Percentiles rank a stretch among this genome's conserved stretches.
These are phyloP conservation scores for Terrapene triunguis DNA, from an alignment of 2,113 vertebrate species.

Conservation along the genomic window DNA sequence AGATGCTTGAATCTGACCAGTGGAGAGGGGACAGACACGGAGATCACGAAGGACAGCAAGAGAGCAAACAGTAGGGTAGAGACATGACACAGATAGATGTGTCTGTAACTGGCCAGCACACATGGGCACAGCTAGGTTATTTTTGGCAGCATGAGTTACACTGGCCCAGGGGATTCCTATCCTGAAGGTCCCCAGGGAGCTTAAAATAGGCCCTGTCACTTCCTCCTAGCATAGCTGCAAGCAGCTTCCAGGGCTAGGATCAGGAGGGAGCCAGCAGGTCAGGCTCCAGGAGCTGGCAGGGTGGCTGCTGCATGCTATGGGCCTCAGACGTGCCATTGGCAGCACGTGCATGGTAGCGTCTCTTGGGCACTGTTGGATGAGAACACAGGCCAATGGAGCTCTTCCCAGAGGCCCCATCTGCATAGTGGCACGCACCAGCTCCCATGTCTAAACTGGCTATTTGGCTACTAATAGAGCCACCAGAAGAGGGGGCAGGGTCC, in stretches of 20 bases:
- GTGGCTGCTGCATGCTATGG: background rate
- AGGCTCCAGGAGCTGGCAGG: background rate
- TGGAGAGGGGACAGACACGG: background rate
- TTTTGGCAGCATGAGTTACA: conserved; percentile 65
- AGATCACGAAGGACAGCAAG: background rate
- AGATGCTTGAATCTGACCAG: background rate
- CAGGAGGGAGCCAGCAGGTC: background rate
- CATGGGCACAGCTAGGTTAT: conserved; percentile 4
- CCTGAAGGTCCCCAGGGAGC: conserved; percentile 60
- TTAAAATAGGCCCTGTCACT: conserved; percentile 52
- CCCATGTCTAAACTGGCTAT: background rate
- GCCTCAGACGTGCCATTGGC: background rate
- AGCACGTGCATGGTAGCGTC: background rate
- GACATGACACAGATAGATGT: rapidly evolving
- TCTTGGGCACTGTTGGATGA: background rate
- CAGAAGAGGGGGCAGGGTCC: rapidly evolving
- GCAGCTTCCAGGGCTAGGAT: background rate
- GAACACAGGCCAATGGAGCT: background rate
- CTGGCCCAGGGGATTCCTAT: conserved; percentile 72
- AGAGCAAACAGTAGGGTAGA: background rate
- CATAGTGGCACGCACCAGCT: background rate
- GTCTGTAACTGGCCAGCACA: background rate
- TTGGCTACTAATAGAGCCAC: background rate
- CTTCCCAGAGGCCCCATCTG: background rate
- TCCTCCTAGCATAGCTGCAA: conserved; percentile 49